phyloP scores from a whole-genome alignment of 2,113 vertebrate genomes.

The Forbesichthys agassizii region DNA sequence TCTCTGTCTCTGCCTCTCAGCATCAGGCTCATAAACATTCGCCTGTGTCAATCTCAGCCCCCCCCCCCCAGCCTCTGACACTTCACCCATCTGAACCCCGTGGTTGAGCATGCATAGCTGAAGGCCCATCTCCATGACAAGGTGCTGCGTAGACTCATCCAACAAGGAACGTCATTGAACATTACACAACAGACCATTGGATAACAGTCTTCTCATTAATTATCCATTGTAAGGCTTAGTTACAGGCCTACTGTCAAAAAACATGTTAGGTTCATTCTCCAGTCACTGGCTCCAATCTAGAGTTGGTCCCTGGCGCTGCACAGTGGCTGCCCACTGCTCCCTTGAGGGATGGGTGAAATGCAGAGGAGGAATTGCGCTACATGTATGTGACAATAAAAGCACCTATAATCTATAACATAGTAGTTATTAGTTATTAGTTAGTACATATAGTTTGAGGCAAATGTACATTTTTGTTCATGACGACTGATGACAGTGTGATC shows the following conservation, averaged over 20 bases:
- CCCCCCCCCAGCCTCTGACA: slow-evolving; percentile 56
- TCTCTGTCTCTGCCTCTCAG: not conserved
- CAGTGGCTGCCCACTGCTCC: too few species aligned
- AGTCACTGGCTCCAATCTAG: too few species aligned
- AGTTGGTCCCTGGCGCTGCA: too few species aligned
- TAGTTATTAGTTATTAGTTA: too few species aligned
- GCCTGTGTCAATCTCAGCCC: slow-evolving; percentile 41
- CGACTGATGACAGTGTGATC: too few species aligned
- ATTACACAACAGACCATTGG: not conserved
- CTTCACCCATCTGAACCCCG: slow-evolving; percentile 26
- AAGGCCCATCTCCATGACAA: not conserved
- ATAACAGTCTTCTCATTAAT: not conserved
- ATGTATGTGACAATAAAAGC: too few species aligned
- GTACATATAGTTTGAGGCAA: too few species aligned
- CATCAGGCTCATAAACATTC: slow-evolving; percentile 41
- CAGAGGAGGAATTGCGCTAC: too few species aligned
- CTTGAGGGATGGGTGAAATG: too few species aligned
- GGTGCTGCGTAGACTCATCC: slow-evolving; percentile 4
- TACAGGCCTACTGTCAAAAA: not conserved
- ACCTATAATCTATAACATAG: too few species aligned
- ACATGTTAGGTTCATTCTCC: too few species aligned
- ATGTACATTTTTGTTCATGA: too few species aligned
- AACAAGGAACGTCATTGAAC: not conserved
- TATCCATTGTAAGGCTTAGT: not conserved
- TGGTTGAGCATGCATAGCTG: slow-evolving; percentile 13